phyloP scores from a whole-genome alignment of 2,888 invertebrate genomes.

The Callinectes sapidus region DNA sequence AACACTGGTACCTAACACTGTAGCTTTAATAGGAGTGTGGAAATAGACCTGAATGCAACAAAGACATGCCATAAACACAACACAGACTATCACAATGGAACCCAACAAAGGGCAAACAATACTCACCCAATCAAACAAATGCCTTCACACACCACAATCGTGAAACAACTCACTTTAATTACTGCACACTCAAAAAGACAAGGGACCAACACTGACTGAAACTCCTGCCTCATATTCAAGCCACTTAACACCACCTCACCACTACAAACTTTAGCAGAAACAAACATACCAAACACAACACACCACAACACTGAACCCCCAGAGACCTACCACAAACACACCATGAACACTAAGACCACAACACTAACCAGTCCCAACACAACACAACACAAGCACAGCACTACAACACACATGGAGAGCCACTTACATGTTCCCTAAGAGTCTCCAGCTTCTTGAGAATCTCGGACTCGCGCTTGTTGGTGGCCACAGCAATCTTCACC shows the following conservation, averaged over 20 bases:
- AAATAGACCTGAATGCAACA: not conserved
- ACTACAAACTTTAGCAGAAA: not conserved
- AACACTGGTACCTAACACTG: not conserved
- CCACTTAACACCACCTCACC: not conserved
- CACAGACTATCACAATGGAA: not conserved
- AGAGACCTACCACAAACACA: no score
- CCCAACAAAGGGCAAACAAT: not conserved
- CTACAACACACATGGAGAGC: not conserved
- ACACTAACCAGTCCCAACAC: no score
- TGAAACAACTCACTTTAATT: not conserved
- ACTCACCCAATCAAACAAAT: not conserved
- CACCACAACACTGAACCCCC: not conserved
- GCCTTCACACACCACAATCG: not conserved
- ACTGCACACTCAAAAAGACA: not conserved
- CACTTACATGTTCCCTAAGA: constrained; percentile 88
- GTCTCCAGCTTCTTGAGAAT: constrained; percentile 90
- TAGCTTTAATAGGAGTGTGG: not conserved
- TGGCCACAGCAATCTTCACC: constrained; percentile 87
- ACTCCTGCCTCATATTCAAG: not conserved
- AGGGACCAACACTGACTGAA: not conserved
- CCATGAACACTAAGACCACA: no score
- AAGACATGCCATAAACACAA: not conserved
- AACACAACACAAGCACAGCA: not conserved
- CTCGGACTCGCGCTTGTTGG: constrained; percentile 89
- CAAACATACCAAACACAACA: not conserved